phyloP scores from a whole-genome alignment of 1,140 invertebrate species.

The Diabrotica undecimpunctata region DNA sequence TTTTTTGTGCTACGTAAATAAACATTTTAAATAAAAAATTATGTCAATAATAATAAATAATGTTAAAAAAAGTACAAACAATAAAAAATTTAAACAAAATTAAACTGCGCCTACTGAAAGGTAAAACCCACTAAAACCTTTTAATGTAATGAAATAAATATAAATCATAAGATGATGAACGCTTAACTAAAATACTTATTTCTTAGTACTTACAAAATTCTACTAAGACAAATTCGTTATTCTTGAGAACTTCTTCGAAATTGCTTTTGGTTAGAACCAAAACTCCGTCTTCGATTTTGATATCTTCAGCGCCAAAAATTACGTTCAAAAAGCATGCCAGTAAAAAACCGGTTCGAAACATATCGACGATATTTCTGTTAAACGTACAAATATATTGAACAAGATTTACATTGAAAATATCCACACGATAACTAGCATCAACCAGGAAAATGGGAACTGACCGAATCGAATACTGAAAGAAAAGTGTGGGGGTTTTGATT shows the following conservation, averaged over 20 bases:
- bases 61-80: no score
- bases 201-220: conserved; percentile 93
- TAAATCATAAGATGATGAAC: not conserved
- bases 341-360: not conserved
- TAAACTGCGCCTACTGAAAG: no score
- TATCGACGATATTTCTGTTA: conserved; percentile 1
- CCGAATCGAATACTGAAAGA: conserved; percentile 4
- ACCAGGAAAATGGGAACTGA: conserved; percentile 9
- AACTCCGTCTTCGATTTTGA: conserved; percentile 82
- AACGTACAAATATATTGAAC: conserved; percentile 28
- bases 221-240: conserved; percentile 81
- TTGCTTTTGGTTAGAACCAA: conserved; percentile 84
- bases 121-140: no score
- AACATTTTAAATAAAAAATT: no score
- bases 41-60: no score
- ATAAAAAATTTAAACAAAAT: no score
- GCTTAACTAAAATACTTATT: conserved; percentile 48
- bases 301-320: conserved; percentile 50
- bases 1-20: no score
- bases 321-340: conserved; percentile 21
- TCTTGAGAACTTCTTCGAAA: conserved; percentile 73
- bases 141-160: not conserved
- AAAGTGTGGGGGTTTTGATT: no score
- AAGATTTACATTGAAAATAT: conserved; percentile 17
- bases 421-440: no score